Conservation (phyloP, 2,113 vertebrate genomes). For the Gavia stellata region DNA sequence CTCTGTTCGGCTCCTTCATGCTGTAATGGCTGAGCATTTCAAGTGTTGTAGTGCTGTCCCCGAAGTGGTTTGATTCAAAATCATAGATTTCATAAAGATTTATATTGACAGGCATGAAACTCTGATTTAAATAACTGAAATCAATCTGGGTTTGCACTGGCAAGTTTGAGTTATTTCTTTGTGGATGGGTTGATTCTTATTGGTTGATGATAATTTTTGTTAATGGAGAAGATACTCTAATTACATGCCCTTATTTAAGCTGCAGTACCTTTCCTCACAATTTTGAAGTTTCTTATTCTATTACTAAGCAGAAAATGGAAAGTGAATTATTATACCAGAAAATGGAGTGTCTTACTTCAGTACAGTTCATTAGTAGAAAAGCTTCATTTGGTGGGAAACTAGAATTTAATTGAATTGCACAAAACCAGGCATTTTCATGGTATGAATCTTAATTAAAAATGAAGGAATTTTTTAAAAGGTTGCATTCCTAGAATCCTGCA, state of each 20-base stretch:
- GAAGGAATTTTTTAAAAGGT: neutral
- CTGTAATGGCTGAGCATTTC: neutral
- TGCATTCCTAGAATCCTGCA: neutral
- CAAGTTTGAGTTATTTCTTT: neutral
- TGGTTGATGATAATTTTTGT: neutral
- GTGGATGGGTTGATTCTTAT: neutral
- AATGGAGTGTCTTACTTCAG: neutral
- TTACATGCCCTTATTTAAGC: neutral
- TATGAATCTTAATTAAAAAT: neutral
- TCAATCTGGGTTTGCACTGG: neutral
- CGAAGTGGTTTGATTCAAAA: neutral
- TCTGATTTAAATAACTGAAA: neutral
- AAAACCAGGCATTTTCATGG: neutral
- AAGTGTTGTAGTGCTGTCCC: neutral
- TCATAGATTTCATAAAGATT: neutral
- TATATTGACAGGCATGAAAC: neutral
- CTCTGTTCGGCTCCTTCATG: neutral
- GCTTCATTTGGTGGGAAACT: neutral
- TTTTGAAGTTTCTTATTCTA: neutral
- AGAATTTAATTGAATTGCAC: neutral
- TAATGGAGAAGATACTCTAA: neutral
- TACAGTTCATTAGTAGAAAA: neutral
- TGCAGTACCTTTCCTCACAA: neutral
- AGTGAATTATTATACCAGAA: neutral
- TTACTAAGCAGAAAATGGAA: neutral